Percentiles rank a stretch among this genome's conserved stretches.
Conservation (phyloP, 2,113 vertebrate species). For the Caracal caracal region DNA sequence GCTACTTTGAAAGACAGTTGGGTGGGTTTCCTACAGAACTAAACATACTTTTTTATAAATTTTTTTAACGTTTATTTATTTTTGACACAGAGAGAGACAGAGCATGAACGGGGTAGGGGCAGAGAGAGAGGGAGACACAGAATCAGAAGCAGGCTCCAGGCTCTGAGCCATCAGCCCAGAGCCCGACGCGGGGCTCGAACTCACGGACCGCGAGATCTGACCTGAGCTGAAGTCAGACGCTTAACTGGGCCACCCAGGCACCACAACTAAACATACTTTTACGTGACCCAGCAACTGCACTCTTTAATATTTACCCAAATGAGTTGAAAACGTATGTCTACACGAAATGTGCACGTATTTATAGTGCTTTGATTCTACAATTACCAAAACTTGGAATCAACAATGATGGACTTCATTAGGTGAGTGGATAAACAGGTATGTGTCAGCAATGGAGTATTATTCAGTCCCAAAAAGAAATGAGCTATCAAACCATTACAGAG, state of each 20-base stretch:
- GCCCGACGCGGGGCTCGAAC: too few species aligned
- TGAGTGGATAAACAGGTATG: not conserved
- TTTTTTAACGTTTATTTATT: too few species aligned
- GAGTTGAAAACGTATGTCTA: not conserved
- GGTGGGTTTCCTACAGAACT: not conserved
- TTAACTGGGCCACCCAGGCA: too few species aligned
- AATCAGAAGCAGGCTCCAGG: too few species aligned
- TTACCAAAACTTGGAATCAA: not conserved
- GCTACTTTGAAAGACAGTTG: not conserved
- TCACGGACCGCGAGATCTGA: too few species aligned
- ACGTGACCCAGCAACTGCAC: not conserved
- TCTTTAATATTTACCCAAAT: not conserved
- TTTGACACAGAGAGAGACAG: too few species aligned
- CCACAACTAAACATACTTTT: not conserved
- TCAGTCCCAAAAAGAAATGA: not conserved
- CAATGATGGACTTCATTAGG: not conserved
- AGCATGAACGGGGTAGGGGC: too few species aligned
- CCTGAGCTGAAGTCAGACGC: too few species aligned
- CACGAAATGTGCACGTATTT: not conserved
- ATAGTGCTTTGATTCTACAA: not conserved
- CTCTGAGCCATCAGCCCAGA: too few species aligned
- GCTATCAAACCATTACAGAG: not conserved
- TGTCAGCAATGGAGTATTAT: not conserved
- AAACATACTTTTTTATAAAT: not conserved
- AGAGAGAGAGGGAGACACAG: too few species aligned